Evolutionary conservation across 2,888 invertebrate genomes (phyloP).

Genomic region (Pseudococcus viburni): DNA sequence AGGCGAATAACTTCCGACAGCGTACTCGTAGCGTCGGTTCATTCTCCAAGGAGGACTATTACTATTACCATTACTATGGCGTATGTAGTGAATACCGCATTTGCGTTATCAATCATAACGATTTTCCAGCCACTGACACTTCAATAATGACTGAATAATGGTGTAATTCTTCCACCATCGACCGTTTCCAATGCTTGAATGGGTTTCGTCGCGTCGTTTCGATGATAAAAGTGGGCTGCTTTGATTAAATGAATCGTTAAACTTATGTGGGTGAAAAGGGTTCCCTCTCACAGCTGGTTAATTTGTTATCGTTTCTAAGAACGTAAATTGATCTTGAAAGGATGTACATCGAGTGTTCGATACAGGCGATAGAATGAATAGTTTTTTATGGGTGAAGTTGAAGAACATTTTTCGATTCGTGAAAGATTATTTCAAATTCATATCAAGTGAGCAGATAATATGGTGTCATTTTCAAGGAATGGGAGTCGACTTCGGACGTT

Average conservation of each 20-base stretch:
- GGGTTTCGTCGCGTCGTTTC: not conserved
- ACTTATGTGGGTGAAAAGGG: not conserved
- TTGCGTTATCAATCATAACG: conserved; percentile 43
- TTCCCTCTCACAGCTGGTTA: conserved; percentile 5
- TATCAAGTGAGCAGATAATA: no score
- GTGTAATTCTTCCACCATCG: conserved; percentile 31
- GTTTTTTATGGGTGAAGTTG: no score
- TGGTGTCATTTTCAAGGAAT: no score
- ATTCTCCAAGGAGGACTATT: not conserved
- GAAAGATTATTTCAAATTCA: no score
- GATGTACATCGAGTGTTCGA: not conserved
- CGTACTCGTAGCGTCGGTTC: not conserved
- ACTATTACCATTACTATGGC: not conserved
- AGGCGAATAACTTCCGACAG: conserved; percentile 50
- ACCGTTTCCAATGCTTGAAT: conserved; percentile 1
- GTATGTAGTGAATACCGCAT: not conserved
- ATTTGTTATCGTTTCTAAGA: not conserved
- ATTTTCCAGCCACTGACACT: conserved; percentile 37
- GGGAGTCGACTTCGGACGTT: no score
- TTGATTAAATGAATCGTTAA: conserved; percentile 21
- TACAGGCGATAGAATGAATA: not conserved
- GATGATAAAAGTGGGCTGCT: not conserved
- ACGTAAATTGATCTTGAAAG: not conserved
- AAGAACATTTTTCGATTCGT: no score
- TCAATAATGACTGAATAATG: conserved; percentile 50